A percentile compares a stretch with the other conserved stretches of the same genome.
phyloP scores from a whole-genome alignment of 1,140 invertebrate genomes.

The Drosophila ficusphila region DNA sequence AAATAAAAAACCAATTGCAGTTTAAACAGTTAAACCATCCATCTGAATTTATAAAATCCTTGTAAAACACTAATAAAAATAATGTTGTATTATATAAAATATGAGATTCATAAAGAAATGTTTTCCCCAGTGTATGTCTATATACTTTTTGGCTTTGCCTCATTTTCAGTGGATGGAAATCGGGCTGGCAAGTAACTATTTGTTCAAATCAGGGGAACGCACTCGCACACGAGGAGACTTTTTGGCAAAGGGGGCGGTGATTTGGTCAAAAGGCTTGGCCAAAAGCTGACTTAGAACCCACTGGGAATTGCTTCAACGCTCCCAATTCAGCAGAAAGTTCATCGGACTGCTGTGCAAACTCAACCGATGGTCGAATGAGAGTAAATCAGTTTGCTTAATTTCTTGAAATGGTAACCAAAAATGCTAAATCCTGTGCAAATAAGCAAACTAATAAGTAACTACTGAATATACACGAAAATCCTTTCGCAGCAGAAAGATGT shows the following conservation, averaged over 20 bases:
- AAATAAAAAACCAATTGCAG: too few species aligned
- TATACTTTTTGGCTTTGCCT: not conserved
- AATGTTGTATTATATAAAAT: too few species aligned
- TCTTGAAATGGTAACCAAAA: not conserved
- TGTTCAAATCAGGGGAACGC: conserved; percentile 51
- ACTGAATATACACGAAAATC: not conserved
- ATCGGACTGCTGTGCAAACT: not conserved
- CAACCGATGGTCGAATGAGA: not conserved
- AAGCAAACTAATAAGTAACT: not conserved
- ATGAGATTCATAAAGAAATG: too few species aligned
- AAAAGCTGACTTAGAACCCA: not conserved
- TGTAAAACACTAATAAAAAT: too few species aligned
- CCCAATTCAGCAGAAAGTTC: not conserved
- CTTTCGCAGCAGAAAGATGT: not conserved
- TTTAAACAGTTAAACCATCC: too few species aligned
- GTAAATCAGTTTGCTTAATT: not conserved
- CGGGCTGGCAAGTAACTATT: conserved; percentile 42
- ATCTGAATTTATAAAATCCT: too few species aligned
- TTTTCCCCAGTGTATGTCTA: not conserved
- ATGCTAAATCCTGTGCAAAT: not conserved
- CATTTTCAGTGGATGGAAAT: not conserved
- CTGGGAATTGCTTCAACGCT: conserved; percentile 7
- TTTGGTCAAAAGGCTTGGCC: not conserved
- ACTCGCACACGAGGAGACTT: not conserved
- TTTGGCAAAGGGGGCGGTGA: not conserved